Base-by-base conservation (phyloP, 2,113 vertebrate species). In the Rhizomys pruinosus region DNA sequence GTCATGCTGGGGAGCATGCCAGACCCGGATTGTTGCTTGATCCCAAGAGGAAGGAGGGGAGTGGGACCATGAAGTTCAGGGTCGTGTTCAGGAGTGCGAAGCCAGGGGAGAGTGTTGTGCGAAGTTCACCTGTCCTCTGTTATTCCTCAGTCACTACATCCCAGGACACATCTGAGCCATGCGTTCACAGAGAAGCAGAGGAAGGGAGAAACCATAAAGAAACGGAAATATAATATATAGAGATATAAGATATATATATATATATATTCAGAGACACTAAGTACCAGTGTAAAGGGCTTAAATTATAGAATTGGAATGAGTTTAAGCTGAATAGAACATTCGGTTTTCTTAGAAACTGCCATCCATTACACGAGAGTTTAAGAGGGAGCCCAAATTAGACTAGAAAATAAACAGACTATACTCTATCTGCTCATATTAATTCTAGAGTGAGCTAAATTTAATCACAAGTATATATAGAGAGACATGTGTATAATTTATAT, bases 401-500 rank as follows among this genome's bases (percentile, higher is more conserved):
- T 85, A 34, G 52, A 81, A 93, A 88, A 92, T 78, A 90, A 85
- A 82, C 55, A 74, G 73, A 79, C 82, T 92, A 61, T 1, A 37
- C 84, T 88, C 79, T 87, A 86, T 91, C 79, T 89, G 61, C 25
- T 91, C 59, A 87, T 9, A 63, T 91, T 77, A 93, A 95, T 95
- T 91, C 29, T 87, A 47, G 13, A 89, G 61, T 90, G 80, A 92
- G 64, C 81, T 91, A 92, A 93, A 91, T 91, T 86, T 89, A 73
- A 32, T 63, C 95, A 61, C 22, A 63, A 47, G 4, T 1, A 1
- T 71, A 68, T 52, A 37, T 44, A 17, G 64, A n/a, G 2, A 63
- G 64, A n/a, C 3, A 63, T 47, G 64, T 72, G 3, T 52, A 37
- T 78, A 66, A 74, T 61, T 23, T 42, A 61, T 57, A 16, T n/a